A percentile compares a stretch with the other conserved stretches of the same genome.
Evolutionary conservation across 2,113 vertebrate species (phyloP).

Genomic region (Labrus mixtus): DNA sequence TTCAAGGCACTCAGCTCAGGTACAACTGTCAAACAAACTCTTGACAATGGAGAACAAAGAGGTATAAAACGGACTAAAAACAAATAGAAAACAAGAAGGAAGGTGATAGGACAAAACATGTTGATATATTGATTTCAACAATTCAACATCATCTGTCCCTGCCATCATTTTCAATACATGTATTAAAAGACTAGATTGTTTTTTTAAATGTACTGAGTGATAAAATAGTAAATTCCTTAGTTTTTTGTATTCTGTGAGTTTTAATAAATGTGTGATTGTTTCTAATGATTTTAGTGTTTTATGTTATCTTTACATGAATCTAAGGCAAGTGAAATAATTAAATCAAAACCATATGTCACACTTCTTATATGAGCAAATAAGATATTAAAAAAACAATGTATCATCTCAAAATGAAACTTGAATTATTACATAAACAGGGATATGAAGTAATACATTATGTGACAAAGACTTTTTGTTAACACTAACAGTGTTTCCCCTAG

Average conservation of each 20-base stretch:
- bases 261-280: no score
- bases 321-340: no score
- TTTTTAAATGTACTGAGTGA: background rate
- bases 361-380: no score
- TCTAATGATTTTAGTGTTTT: no score
- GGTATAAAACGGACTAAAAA: slow-evolving; percentile 5
- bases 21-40: slow-evolving; percentile 55
- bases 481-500: no score
- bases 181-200: no score
- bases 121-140: background rate
- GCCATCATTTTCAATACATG: no score
- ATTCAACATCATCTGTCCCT: no score
- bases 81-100: background rate
- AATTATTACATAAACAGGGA: background rate
- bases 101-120: background rate
- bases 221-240: background rate
- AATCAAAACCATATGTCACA: no score
- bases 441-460: background rate
- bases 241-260: background rate
- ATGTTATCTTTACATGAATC: no score
- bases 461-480: background rate
- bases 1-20: slow-evolving; percentile 46
- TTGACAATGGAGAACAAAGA: slow-evolving; percentile 32
- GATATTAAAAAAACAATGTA: no score
- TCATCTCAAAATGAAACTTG: no score